Percentiles rank a stretch among this genome's conserved stretches.
Evolutionary conservation across 2,888 invertebrate species (phyloP).

Genomic region (Drosophila anceps): DNA sequence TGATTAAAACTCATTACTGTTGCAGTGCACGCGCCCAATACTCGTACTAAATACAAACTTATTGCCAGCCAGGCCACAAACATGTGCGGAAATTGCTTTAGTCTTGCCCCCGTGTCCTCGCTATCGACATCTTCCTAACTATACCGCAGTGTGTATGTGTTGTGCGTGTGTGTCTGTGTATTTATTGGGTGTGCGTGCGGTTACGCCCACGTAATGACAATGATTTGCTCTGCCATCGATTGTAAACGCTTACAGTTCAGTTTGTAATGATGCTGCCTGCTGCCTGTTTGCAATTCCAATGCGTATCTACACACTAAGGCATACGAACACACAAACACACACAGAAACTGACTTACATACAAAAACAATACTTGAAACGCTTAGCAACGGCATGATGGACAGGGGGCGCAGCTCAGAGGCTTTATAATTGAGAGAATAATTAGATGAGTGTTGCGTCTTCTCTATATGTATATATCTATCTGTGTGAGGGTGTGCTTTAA

Average conservation of each 20-base stretch:
- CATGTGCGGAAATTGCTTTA: slow-evolving; percentile 69
- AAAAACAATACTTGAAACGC: slow-evolving; percentile 42
- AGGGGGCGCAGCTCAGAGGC: slow-evolving; percentile 37
- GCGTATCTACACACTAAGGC: slow-evolving; percentile 22
- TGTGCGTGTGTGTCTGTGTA: slow-evolving; percentile 15
- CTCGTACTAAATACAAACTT: slow-evolving; percentile 55
- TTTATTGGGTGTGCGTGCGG: slow-evolving; percentile 52
- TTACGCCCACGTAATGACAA: slow-evolving; percentile 73
- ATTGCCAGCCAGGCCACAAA: slow-evolving; percentile 61
- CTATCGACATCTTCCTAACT: not conserved
- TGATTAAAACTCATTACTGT: slow-evolving; percentile 78
- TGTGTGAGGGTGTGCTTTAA: slow-evolving; percentile 13
- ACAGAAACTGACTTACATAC: not conserved
- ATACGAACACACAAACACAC: slow-evolving; percentile 9
- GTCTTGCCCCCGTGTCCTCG: slow-evolving; percentile 1
- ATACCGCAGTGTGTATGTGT: not conserved
- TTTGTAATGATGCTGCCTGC: slow-evolving; percentile 58
- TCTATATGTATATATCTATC: slow-evolving; percentile 1
- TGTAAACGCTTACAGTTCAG: slow-evolving; percentile 62
- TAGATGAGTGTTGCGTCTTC: slow-evolving; percentile 62
- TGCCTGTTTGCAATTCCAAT: slow-evolving; percentile 49
- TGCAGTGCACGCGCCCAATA: slow-evolving; percentile 55
- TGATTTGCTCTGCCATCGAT: slow-evolving; percentile 72
- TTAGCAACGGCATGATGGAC: slow-evolving; percentile 45
- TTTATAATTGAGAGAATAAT: slow-evolving; percentile 75